Conservation (phyloP, 2,113 vertebrate genomes). For the Procavia capensis region DNA sequence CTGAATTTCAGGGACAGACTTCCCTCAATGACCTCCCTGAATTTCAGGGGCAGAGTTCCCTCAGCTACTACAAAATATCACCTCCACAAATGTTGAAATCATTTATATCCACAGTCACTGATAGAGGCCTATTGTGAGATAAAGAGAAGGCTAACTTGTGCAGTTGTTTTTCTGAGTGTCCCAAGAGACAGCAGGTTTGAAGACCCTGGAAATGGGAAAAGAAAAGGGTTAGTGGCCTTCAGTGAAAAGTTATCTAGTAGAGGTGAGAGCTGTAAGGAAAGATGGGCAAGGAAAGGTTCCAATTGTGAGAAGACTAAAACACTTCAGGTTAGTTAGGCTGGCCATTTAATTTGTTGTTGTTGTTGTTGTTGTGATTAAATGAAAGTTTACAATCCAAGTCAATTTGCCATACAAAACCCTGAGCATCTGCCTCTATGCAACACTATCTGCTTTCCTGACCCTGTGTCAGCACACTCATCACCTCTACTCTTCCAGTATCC, state of each 20-base stretch:
- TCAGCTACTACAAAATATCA: background rate
- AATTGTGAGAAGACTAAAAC: background rate
- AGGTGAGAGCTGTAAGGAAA: background rate
- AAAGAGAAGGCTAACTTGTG: background rate
- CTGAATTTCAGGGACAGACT: too few species aligned
- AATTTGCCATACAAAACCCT: too few species aligned
- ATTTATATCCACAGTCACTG: background rate
- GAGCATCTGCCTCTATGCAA: too few species aligned
- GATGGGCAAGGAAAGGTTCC: background rate
- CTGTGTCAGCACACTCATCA: too few species aligned
- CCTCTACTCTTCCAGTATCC: too few species aligned
- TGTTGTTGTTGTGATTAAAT: too few species aligned
- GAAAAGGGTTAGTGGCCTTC: background rate
- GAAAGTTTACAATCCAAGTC: too few species aligned
- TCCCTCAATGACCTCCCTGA: too few species aligned
- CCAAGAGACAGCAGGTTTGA: background rate
- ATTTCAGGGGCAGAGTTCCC: too few species aligned
- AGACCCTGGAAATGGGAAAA: background rate
- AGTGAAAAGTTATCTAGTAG: background rate
- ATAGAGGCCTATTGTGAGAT: background rate
- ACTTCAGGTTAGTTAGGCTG: background rate
- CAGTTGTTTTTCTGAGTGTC: background rate
- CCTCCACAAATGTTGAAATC: background rate
- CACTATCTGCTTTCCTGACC: too few species aligned
- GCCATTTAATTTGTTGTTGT: background rate